Evolutionary conservation across 2,888 invertebrate genomes (phyloP), one percentile per base, ranked within the genome.

Genomic region (Apotomis betuletana): DNA sequence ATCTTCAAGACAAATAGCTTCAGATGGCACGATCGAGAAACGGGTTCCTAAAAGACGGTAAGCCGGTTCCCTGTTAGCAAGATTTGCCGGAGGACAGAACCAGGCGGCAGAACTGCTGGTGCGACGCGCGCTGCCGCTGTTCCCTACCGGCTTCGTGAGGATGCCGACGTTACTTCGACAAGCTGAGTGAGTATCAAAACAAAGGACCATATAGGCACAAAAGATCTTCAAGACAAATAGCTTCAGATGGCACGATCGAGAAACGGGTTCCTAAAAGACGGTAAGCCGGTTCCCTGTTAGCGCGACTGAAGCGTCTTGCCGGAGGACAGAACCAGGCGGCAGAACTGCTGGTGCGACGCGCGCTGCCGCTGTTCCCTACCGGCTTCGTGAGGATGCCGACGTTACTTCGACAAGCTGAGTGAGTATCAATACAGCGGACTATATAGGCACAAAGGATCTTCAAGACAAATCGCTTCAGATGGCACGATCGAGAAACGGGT

Each of bases 61-160:
- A n/a, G n/a, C n/a, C n/a, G n/a, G 4, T 46, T 46, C 5, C 46
- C 3, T 46, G 6, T 46, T 9, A 46, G 9, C 46, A 5, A 8
- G 9, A 9, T 9, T 38, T n/a, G 59, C 71, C 79, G 82, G 13
- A 0, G 69, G 60, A 0, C 75, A 72, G 10, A 75, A 76, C 1
- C 76, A 89, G 68, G 92, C 95, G 3, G 91, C 91, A 55, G 79
- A 86, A 0, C 94, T 95, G 81, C 88, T 96, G 58, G 94, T 95
- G 65, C 82, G 85, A 54, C 92, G 95, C 71, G 94, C 96, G n/a
- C 89, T 95, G 84, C 94, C 94, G 10, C 86, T 96, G 49, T 96
- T 96, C 95, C 96, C 96, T 4, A 85, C 88, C 61, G 96, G 96
- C 15, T 96, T 96, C 92, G 95, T 96, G 83, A 89, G 94, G 75